Conservation (phyloP, 2,797 vertebrate species). For the Helarctos malayanus region DNA sequence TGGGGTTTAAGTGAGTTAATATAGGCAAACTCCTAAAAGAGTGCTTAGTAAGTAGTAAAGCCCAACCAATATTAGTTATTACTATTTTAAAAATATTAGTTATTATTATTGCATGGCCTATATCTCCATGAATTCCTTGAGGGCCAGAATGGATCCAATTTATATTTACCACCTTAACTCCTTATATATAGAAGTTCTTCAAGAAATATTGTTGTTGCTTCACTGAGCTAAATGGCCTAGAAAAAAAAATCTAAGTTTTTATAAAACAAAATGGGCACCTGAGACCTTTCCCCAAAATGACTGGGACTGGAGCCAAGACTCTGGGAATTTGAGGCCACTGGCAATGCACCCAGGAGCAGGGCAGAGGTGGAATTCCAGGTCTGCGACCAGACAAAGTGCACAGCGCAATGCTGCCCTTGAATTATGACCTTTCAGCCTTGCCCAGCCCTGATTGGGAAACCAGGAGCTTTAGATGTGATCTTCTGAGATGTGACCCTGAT, state of each 20-base stretch:
- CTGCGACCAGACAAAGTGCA: background rate
- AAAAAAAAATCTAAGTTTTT: constrained; percentile 1
- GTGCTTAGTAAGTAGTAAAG: background rate
- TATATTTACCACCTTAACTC: background rate
- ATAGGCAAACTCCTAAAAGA: background rate
- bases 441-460: background rate
- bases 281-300: background rate
- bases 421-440: background rate
- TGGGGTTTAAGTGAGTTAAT: background rate
- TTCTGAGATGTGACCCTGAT: constrained; percentile 65
- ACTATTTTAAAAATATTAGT: background rate
- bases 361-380: background rate
- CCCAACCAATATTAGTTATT: background rate
- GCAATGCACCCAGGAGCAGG: background rate
- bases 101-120: background rate
- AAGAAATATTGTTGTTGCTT: background rate
- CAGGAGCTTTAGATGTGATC: constrained; percentile 49
- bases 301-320: background rate
- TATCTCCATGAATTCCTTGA: background rate
- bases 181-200: background rate
- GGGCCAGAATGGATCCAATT: background rate
- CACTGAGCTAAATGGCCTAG: background rate
- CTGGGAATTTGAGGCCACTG: background rate
- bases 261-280: background rate
- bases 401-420: background rate